Conservation (phyloP, 1,140 invertebrate species). For the Anadara kagoshimensis region DNA sequence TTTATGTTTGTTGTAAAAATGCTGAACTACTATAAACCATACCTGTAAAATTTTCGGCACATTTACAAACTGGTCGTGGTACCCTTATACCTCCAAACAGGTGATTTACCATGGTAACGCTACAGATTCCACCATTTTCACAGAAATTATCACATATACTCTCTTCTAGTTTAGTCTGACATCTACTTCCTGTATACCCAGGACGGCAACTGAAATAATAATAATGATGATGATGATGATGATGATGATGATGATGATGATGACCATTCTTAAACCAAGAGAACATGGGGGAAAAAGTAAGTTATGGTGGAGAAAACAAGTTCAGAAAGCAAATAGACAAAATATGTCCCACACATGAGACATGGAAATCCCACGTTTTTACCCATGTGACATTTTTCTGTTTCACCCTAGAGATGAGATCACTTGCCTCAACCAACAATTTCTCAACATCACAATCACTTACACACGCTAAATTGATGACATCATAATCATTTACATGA, state of each 20-base stretch:
- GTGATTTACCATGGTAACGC: background rate
- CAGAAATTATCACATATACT: conserved; percentile 77
- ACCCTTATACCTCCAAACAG: background rate
- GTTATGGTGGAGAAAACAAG: background rate
- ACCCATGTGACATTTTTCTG: background rate
- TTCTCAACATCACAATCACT: no score
- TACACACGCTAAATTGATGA: no score
- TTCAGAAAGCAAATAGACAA: conserved; percentile 6
- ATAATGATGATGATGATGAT: background rate
- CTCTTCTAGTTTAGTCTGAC: conserved; percentile 72
- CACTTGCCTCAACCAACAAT: no score
- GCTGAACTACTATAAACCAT: background rate
- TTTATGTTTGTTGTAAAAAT: no score
- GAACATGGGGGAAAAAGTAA: background rate
- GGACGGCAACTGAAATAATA: conserved; percentile 52
- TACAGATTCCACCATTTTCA: conserved; percentile 73
- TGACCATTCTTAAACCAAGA: background rate
- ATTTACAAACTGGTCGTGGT: background rate
- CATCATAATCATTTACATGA: no score
- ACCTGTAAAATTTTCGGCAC: background rate
- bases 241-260: background rate
- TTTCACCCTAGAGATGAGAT: no score
- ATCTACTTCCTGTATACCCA: conserved; percentile 67
- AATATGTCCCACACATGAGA: background rate
- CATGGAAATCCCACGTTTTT: background rate